Evolutionary conservation across 2,797 vertebrate species (phyloP), one percentile per base, ranked within the genome.

Genomic region (Hippoglossus hippoglossus): DNA sequence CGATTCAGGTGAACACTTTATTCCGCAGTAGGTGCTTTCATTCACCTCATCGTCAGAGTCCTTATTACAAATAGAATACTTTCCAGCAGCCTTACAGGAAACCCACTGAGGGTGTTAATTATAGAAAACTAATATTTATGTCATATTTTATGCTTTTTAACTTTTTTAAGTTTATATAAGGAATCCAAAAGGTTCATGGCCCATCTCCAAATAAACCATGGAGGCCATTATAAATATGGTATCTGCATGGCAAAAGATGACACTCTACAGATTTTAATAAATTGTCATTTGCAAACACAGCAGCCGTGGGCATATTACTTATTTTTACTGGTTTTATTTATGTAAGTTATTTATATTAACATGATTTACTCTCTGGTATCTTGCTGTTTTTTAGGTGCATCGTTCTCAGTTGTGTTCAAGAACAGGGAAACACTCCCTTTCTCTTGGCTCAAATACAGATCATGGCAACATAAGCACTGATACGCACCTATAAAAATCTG

Each of bases 1-100:
- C 2, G 0, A 34, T 31, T 57, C 60, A 68, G 81, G 75, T 83
- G 63, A 78, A 69, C 66, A 67, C 66, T 83, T 83, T 63, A 73
- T 62, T 72, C 28, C 72, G 66, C 47, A 63, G 61, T n/a, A 16
- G 73, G 77, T 0, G 2, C 67, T 51, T 77, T 75, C 57, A 66
- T 21, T 36, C 79, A 53, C 26, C 28, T 66, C 22, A 39, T 56
- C 76, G 86, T 84, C 64, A 83, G 77, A 52, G 22, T 52, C 50
- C 22, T 6, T 24, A 51, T 24, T 12, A 22, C 3, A 16, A 18
- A 18, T 1, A 44, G 39, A 34, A 34, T 41, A 41, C 39, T 41
- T 44, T 12, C 13, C 36, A 39, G 36, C 36, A 39, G 36, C 12
- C 12, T 39, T 1, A 13, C 36, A 39, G 36, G 36, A 13, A 31